Percentiles rank a stretch among this genome's conserved stretches.
phyloP scores from a whole-genome alignment of 1,140 invertebrate genomes.

The Apis laboriosa region DNA sequence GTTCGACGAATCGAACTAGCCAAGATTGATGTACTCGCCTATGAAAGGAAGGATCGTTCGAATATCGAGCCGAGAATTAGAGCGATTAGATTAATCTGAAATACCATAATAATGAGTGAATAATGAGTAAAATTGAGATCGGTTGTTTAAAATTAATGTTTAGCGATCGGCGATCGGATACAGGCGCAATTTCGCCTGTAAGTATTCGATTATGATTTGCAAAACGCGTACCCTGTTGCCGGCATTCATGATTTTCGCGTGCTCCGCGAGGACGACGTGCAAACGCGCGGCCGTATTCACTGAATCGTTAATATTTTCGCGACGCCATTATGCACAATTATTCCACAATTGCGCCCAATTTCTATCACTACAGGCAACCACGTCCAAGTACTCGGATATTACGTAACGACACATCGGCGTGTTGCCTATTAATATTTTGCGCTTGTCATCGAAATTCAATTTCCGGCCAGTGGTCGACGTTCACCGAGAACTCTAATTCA shows the following conservation, averaged over 20 bases:
- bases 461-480: slow-evolving; percentile 51
- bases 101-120: not conserved
- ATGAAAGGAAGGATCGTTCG: too few relatives aligned
- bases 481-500: slow-evolving; percentile 62
- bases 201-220: not conserved
- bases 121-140: too few relatives aligned
- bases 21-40: not conserved
- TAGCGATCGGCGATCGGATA: not conserved
- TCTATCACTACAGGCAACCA: slow-evolving; percentile 40
- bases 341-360: slow-evolving; percentile 63
- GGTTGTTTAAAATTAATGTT: not conserved
- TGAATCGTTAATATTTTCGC: slow-evolving; percentile 62
- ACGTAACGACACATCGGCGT: slow-evolving; percentile 43
- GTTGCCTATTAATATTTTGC: slow-evolving; percentile 64
- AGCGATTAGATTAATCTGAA: too few relatives aligned
- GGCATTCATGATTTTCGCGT: slow-evolving; percentile 45
- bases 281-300: slow-evolving; percentile 40
- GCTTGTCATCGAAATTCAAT: slow-evolving; percentile 71
- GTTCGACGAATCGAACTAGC: not conserved
- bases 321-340: slow-evolving; percentile 59
- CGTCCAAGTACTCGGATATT: slow-evolving; percentile 36
- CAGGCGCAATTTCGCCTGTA: not conserved
- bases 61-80: too few relatives aligned
- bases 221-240: slow-evolving; percentile 4
- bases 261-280: slow-evolving; percentile 23